phyloP scores from a whole-genome alignment of 2,113 vertebrate species.

The Hymenochirus boettgeri region DNA sequence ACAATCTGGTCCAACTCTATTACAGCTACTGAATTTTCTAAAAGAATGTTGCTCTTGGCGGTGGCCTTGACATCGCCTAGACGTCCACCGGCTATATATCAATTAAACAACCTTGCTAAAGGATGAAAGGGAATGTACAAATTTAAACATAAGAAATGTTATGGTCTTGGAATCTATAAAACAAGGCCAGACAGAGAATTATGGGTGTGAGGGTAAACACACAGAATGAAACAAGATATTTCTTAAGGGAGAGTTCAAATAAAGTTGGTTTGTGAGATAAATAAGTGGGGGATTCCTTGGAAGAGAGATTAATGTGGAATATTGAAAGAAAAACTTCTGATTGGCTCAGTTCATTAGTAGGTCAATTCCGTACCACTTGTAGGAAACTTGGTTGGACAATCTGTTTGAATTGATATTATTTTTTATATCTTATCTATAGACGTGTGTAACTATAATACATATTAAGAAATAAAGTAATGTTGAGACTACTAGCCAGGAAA shows the following conservation, averaged over 20 bases:
- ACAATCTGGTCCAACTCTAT: background rate
- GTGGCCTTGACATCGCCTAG: background rate
- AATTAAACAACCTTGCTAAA: slow-evolving; percentile 17
- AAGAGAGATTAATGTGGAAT: slow-evolving; percentile 25
- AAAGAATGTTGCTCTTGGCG: slow-evolving; percentile 32
- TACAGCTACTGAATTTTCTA: slow-evolving; percentile 21
- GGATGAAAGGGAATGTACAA: slow-evolving; percentile 17
- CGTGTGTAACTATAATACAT: too few relatives aligned
- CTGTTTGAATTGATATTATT: too few relatives aligned
- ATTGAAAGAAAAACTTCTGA: slow-evolving; percentile 8
- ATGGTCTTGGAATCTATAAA: slow-evolving; percentile 5
- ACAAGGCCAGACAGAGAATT: slow-evolving; percentile 3
- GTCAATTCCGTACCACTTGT: too few relatives aligned
- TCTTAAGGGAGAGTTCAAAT: slow-evolving; percentile 27
- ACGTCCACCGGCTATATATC: slow-evolving; percentile 12
- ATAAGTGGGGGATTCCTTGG: slow-evolving; percentile 10
- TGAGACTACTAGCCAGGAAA: too few relatives aligned
- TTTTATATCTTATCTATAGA: too few relatives aligned
- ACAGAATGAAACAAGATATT: slow-evolving; percentile 6
- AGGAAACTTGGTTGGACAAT: too few relatives aligned
- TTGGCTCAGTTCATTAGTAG: background rate
- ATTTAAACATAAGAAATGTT: slow-evolving; percentile 21
- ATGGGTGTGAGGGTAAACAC: slow-evolving; percentile 7
- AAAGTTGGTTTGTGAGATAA: slow-evolving; percentile 21
- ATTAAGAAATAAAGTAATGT: too few relatives aligned